A percentile compares a stretch with the other conserved stretches of the same genome.
Conservation (phyloP, 2,797 vertebrate species). For the Crocidura indochinensis region DNA sequence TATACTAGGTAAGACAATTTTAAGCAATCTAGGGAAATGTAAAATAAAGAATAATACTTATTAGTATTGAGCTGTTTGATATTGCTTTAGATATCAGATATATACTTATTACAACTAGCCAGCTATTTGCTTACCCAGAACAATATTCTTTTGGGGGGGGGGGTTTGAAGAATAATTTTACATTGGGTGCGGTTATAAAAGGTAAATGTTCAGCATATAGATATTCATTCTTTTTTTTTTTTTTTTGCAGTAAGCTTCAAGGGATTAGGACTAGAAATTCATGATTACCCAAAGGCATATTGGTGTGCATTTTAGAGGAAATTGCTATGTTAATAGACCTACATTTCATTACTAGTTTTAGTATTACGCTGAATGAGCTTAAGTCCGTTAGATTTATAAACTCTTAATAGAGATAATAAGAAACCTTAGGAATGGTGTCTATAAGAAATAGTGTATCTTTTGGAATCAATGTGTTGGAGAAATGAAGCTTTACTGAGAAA, state of each 20-base stretch:
- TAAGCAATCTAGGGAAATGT: not conserved
- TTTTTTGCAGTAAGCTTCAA: conserved; percentile 51
- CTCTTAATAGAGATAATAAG: conserved; percentile 47
- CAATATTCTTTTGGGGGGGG: conserved; percentile 51
- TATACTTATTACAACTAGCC: not conserved
- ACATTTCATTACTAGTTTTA: conserved; percentile 70
- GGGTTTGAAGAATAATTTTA: conserved; percentile 64
- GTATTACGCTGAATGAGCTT: conserved; percentile 59
- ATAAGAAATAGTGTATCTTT: not conserved
- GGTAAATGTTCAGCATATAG: conserved; percentile 37
- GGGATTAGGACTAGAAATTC: conserved; percentile 38
- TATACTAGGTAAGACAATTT: not conserved
- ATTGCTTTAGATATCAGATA: not conserved
- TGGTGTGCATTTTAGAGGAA: conserved; percentile 67
- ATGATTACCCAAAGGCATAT: conserved; percentile 57
- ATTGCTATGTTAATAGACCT: conserved; percentile 55
- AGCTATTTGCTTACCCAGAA: not conserved
- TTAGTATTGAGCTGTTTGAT: not conserved
- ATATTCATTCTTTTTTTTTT: conserved; percentile 55
- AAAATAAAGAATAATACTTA: not conserved
- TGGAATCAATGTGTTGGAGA: conserved; percentile 16
- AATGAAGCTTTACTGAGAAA: conserved; percentile 46
- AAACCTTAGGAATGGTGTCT: not conserved
- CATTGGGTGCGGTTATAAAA: conserved; percentile 18
- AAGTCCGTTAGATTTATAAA: conserved; percentile 68